These are phyloP conservation scores for Ditula angustiorana DNA, from an alignment of 2,888 invertebrate species.

Conservation along the genomic window DNA sequence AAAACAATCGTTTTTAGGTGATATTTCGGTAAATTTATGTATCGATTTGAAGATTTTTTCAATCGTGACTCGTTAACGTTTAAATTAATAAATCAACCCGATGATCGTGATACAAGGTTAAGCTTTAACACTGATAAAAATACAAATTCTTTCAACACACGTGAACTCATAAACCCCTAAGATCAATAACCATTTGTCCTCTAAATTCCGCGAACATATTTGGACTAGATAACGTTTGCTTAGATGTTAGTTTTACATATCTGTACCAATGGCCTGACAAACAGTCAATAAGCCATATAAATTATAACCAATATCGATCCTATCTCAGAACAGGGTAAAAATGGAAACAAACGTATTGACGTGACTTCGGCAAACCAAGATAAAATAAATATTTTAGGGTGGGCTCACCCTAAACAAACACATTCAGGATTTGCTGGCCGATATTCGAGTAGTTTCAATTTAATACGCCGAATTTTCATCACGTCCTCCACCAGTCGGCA, in stretches of 20 bases:
- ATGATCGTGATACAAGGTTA: slow-evolving; percentile 1
- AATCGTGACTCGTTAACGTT: too few species aligned
- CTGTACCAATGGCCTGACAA: slow-evolving; percentile 65
- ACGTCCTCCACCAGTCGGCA: slow-evolving; percentile 57
- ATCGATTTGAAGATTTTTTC: too few species aligned
- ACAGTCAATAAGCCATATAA: slow-evolving; percentile 77
- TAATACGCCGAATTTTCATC: slow-evolving; percentile 83
- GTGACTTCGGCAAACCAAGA: slow-evolving; percentile 84
- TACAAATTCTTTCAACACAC: slow-evolving; percentile 55
- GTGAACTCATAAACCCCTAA: slow-evolving; percentile 60
- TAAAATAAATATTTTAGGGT: slow-evolving; percentile 86
- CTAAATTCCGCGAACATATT: slow-evolving; percentile 79
- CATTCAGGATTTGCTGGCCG: slow-evolving; percentile 83
- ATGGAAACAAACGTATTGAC: slow-evolving; percentile 82
- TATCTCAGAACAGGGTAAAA: slow-evolving; percentile 77
- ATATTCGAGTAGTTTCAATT: slow-evolving; percentile 82
- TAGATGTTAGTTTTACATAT: slow-evolving; percentile 79
- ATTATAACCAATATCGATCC: slow-evolving; percentile 79
- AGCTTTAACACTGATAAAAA: slow-evolving; percentile 22
- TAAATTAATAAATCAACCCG: slow-evolving; percentile 9
- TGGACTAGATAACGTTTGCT: slow-evolving; percentile 76
- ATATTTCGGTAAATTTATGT: too few species aligned
- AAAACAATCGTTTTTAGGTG: too few species aligned
- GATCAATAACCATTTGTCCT: slow-evolving; percentile 69
- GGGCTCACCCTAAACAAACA: slow-evolving; percentile 85